Conservation (phyloP, 2,888 invertebrate species). For the Micoletzkya japonica region DNA sequence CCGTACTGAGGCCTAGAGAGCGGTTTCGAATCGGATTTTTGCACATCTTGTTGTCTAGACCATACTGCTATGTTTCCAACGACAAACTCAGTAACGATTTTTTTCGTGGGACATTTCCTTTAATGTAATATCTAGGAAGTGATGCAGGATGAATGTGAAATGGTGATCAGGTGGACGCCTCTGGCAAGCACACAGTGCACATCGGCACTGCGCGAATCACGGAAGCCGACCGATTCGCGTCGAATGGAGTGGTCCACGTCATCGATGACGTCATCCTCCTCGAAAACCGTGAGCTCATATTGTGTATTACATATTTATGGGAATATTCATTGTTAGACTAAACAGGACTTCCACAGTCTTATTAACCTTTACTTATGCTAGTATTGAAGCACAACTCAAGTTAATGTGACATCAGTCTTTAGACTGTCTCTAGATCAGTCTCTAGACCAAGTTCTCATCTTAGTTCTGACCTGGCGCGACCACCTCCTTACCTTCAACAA, state of each 20-base stretch:
- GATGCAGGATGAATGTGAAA: neutral
- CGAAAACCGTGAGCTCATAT: constrained; percentile 19
- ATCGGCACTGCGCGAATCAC: constrained; percentile 17
- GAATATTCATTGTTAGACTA: too few species aligned
- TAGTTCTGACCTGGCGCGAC: constrained; percentile 27
- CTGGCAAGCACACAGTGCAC: constrained; percentile 6
- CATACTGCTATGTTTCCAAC: too few species aligned
- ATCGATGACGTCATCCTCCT: constrained; percentile 30
- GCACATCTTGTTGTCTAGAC: too few species aligned
- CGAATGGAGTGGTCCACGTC: constrained; percentile 31
- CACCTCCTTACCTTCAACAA: constrained; percentile 26
- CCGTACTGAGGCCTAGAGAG: too few species aligned
- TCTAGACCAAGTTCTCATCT: neutral
- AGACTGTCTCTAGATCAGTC: neutral
- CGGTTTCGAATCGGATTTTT: too few species aligned
- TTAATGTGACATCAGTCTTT: neutral
- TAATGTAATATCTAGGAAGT: neutral
- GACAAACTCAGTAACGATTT: too few species aligned
- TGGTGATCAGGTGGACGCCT: constrained; percentile 11
- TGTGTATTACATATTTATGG: too few species aligned
- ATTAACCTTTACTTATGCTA: neutral
- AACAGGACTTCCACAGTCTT: neutral
- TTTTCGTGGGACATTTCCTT: neutral
- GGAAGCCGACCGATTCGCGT: constrained; percentile 19
- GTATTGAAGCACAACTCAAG: neutral